Conservation (phyloP, 2,797 vertebrate species). For the Microcaecilia unicolor region DNA sequence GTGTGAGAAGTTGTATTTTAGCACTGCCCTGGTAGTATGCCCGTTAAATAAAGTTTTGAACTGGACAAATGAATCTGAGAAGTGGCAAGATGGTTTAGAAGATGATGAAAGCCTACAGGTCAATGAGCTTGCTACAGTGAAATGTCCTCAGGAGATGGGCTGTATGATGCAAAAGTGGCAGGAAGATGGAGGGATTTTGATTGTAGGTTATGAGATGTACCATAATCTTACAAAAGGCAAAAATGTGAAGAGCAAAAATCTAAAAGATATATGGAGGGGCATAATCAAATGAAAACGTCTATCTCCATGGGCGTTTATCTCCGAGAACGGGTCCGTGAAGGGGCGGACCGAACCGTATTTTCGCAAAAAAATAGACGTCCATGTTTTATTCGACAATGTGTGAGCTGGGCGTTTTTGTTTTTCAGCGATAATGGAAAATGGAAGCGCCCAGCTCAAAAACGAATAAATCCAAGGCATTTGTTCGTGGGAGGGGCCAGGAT, state of each 20-base stretch:
- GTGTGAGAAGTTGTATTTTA: constrained; percentile 81
- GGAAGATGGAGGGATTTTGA: constrained; percentile 85
- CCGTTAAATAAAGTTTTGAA: constrained; percentile 96
- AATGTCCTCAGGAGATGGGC: constrained; percentile 85
- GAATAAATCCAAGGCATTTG: too few relatives aligned
- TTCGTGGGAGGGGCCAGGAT: too few relatives aligned
- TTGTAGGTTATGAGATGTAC: constrained; percentile 98
- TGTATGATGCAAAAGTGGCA: constrained; percentile 86
- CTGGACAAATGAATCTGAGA: constrained; percentile 96
- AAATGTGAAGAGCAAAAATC: constrained; percentile 94
- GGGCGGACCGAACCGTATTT: too few relatives aligned
- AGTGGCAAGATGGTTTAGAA: constrained; percentile 89
- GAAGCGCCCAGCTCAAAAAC: too few relatives aligned
- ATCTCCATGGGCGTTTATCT: too few relatives aligned
- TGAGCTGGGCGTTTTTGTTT: too few relatives aligned
- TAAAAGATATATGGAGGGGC: constrained; percentile 89
- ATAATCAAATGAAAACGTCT: too few relatives aligned
- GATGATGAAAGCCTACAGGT: constrained; percentile 92
- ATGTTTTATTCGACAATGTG: too few relatives aligned
- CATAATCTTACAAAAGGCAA: constrained; percentile 89
- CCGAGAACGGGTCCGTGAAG: too few relatives aligned
- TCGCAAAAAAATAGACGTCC: too few relatives aligned
- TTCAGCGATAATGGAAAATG: too few relatives aligned
- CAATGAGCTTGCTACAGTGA: constrained; percentile 90
- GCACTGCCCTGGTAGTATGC: constrained; percentile 88